These are phyloP conservation scores for Apomyelois bistriatella DNA, from an alignment of 2,888 invertebrate genomes.

Conservation along the genomic window DNA sequence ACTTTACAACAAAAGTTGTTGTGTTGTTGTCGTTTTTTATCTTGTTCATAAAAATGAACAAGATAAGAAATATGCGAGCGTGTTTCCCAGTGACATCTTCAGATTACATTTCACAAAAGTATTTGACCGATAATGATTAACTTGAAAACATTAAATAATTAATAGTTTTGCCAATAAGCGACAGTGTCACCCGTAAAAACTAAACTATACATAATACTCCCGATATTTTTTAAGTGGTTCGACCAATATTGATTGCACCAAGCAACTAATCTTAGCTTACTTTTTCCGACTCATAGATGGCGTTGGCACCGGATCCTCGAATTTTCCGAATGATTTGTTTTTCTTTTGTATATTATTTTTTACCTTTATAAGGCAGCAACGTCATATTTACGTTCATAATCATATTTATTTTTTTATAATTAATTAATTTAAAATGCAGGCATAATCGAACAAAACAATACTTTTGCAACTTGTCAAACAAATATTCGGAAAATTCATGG, in stretches of 20 bases:
- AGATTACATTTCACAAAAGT: no score
- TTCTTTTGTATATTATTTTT: constrained; percentile 14
- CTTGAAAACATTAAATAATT: no score
- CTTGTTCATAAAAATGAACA: no score
- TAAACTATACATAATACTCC: constrained; percentile 14
- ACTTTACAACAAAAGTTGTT: no score
- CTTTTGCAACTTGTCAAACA: not conserved
- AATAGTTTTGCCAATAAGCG: not conserved
- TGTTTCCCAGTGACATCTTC: no score
- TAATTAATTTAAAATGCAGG: no score
- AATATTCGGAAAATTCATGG: constrained; percentile 13
- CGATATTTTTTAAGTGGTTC: constrained; percentile 10
- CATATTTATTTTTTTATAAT: no score
- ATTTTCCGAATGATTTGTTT: constrained; percentile 6
- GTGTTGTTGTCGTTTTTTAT: no score
- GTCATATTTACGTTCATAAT: no score
- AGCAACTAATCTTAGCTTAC: not conserved
- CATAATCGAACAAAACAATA: not conserved
- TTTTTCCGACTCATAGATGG: constrained; percentile 1
- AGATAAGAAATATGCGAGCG: no score
- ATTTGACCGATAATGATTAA: no score
- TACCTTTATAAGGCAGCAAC: not conserved
- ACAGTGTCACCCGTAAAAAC: not conserved
- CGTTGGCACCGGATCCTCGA: not conserved
- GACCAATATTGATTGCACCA: constrained; percentile 19